These are phyloP conservation scores for Sterna hirundo DNA, from an alignment of 2,113 vertebrate species.

Conservation along the genomic window DNA sequence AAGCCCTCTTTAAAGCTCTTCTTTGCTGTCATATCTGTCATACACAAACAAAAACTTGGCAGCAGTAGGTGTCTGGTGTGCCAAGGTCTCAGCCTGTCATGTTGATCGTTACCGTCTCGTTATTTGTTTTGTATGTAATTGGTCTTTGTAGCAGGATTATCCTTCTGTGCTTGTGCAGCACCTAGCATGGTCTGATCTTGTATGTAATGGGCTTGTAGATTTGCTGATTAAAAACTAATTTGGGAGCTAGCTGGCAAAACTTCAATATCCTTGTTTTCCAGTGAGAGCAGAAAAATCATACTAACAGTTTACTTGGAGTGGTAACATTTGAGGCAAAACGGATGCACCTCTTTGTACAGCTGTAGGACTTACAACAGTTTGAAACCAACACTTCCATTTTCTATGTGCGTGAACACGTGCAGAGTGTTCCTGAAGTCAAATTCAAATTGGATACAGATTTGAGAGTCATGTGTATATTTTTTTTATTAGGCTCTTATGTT, in stretches of 20 bases:
- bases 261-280: background rate
- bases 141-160: slow-evolving; percentile 25
- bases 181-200: background rate
- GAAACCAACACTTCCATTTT: background rate
- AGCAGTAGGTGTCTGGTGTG: background rate
- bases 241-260: background rate
- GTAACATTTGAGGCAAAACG: background rate
- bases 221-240: background rate
- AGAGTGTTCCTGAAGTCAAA: background rate
- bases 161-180: slow-evolving; percentile 1
- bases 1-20: background rate
- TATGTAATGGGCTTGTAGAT: background rate
- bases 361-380: background rate
- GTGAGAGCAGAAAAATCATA: background rate
- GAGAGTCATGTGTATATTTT: background rate
- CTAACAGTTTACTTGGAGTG: background rate
- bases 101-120: background rate
- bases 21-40: slow-evolving; percentile 36
- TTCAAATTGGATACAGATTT: background rate
- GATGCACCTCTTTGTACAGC: background rate
- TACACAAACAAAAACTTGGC: slow-evolving; percentile 37
- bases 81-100: slow-evolving; percentile 22
- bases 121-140: slow-evolving; percentile 30
- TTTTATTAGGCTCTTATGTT: background rate
- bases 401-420: rapidly evolving